Base-by-base conservation (phyloP, 2,113 vertebrate genomes). In the Amia ocellicauda region DNA sequence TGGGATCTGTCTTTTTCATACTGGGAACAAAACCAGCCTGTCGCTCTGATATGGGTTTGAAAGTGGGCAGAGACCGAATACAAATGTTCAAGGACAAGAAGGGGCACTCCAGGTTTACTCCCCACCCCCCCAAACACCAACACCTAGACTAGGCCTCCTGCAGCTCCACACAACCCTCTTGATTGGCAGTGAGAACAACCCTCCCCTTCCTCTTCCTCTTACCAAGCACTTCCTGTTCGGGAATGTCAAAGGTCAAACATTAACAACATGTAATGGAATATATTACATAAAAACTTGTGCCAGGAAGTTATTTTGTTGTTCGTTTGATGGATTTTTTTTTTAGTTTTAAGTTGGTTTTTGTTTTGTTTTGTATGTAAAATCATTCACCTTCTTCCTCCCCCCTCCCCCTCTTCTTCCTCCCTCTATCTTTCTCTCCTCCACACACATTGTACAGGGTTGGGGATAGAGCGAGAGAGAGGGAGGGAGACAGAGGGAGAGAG, bases 211-310 rank as follows among this genome's bases (percentile, higher is more conserved):
- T 20, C 20, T 53, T 3, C 20, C 51, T 24, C 20, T 53, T 26
- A 53, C 51, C 20, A 20, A 59, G 74, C 68, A 65, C 69, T 73
- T 75, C 73, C 71, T 74, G 70, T 64, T 62, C 24, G 74, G 76
- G 69, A 84, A 78, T 73, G 78, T 80, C 78, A 78, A 80, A 83
- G 78, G 80, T 83, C 73, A 77, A 79, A 82, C 69, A 78, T 79
- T 70, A 79, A 78, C 79, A 83, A 85, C 79, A 80, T 77, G 70
- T 79, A 73, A 82, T 72, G 69, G 74, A 80, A 83, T 85, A 84
- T 84, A 81, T 77, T 77, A 84, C 83, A 86, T 76, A 74, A 74
- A 80, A 80, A 79, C n/a, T 75, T 82, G 81, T 84, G 76, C 78
- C 74, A 73, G 71, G 59, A 56, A 68, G 22, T 65, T 68, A 41